A percentile compares a stretch with the other conserved stretches of the same genome.
These are phyloP conservation scores for Bedellia somnulentella DNA, from an alignment of 2,888 invertebrate genomes.

Conservation along the genomic window DNA sequence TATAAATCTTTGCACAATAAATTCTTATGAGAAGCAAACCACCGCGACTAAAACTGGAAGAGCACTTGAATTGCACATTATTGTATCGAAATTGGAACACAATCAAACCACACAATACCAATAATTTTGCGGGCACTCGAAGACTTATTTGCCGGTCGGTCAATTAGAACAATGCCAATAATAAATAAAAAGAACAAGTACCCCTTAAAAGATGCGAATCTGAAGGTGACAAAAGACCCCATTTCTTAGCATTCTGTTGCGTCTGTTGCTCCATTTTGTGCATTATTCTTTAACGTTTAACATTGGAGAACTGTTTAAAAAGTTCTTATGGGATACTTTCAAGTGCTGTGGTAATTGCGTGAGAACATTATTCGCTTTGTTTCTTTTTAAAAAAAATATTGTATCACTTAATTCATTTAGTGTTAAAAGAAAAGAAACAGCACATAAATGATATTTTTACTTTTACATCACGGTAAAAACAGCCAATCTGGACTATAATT, in stretches of 20 bases:
- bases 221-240: slow-evolving; percentile 28
- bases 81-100: too few species aligned
- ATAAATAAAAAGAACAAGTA: slow-evolving; percentile 31
- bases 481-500: too few species aligned
- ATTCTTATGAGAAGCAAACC: slow-evolving; percentile 8
- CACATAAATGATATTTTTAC: too few species aligned
- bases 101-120: slow-evolving; percentile 22
- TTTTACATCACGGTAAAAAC: too few species aligned
- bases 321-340: slow-evolving; percentile 15
- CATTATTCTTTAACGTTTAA: slow-evolving; percentile 25
- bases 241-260: slow-evolving; percentile 53
- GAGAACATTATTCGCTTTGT: too few species aligned
- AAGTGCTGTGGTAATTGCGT: slow-evolving; percentile 11
- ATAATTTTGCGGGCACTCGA: slow-evolving; percentile 22
- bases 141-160: slow-evolving; percentile 9
- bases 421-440: too few species aligned
- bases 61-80: too few species aligned
- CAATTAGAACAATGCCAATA: slow-evolving; percentile 38
- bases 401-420: too few species aligned
- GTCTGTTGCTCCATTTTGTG: slow-evolving; percentile 43
- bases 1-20: slow-evolving; percentile 9
- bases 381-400: too few species aligned
- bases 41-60: slow-evolving; percentile 19
- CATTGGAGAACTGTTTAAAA: slow-evolving; percentile 21
- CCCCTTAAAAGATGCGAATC: slow-evolving; percentile 49